A percentile compares a stretch with the other conserved stretches of the same genome.
These are phyloP conservation scores for Tenthredo amoena DNA, from an alignment of 2,888 invertebrate genomes.

Conservation along the genomic window DNA sequence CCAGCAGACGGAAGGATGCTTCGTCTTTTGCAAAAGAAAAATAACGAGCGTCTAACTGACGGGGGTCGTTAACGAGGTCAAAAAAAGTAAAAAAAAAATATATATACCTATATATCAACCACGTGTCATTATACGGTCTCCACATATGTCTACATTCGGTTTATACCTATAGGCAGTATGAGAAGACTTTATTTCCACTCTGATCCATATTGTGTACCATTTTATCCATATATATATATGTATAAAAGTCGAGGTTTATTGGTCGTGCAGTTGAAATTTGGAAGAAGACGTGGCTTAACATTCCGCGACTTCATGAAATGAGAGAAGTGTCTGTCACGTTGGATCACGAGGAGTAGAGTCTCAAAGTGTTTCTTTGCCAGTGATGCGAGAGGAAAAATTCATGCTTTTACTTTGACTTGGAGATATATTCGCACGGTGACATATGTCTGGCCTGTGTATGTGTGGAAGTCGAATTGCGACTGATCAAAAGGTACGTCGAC, in stretches of 20 bases:
- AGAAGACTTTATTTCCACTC: neutral
- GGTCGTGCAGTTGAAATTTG: neutral
- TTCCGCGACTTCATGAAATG: neutral
- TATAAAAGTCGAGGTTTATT: neutral
- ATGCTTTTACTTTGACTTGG: neutral
- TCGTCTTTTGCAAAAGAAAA: conserved; percentile 11
- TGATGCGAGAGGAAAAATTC: conserved; percentile 31
- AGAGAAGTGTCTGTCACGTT: conserved; percentile 34
- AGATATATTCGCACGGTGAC: neutral
- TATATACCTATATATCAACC: neutral
- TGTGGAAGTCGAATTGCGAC: conserved; percentile 10
- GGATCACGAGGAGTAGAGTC: neutral
- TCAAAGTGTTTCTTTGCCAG: conserved; percentile 10
- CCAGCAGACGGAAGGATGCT: conserved; percentile 1
- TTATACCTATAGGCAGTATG: neutral
- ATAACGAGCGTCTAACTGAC: conserved; percentile 20
- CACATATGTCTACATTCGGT: neutral
- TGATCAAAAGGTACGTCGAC: conserved; percentile 35
- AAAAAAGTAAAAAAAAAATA: neutral
- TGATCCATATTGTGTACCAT: neutral
- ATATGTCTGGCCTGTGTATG: neutral
- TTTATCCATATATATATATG: neutral
- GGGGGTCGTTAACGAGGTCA: conserved; percentile 16
- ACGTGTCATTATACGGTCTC: neutral
- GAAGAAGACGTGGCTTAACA: conserved; percentile 1